Evolutionary conservation across 2,888 invertebrate species (phyloP).

Genomic region (Pristionchus maxplancki): DNA sequence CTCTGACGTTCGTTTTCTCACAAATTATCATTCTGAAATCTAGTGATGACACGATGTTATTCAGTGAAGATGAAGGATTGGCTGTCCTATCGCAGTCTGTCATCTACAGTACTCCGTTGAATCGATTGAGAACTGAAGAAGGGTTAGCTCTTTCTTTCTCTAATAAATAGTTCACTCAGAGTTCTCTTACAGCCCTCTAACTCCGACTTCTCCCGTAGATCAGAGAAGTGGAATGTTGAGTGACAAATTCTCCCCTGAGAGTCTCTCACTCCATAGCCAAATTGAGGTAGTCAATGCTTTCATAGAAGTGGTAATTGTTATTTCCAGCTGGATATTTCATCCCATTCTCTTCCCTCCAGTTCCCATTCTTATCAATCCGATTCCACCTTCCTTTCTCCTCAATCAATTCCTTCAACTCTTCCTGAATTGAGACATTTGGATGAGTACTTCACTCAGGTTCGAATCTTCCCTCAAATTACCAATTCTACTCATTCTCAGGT

Average conservation of each 20-base stretch:
- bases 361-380: conserved; percentile 1
- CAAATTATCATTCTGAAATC: too few species aligned
- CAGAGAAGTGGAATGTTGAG: conserved; percentile 51
- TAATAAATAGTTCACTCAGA: too few species aligned
- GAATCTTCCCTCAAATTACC: neutral
- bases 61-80: conserved; percentile 92
- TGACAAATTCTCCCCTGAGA: neutral
- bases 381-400: conserved; percentile 57
- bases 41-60: conserved; percentile 76
- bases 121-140: neutral
- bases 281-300: neutral
- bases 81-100: conserved; percentile 94
- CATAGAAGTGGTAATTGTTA: neutral
- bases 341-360: conserved; percentile 2
- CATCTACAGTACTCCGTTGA: conserved; percentile 83
- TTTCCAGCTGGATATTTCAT: conserved; percentile 15
- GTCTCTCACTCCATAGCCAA: neutral
- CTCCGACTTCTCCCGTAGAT: conserved; percentile 41
- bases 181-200: conserved; percentile 23
- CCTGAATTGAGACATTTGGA: conserved; percentile 74
- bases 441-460: conserved; percentile 73
- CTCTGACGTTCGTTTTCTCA: conserved; percentile 85
- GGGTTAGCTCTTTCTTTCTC: too few species aligned
- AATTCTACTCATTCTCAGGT: too few species aligned
- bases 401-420: conserved; percentile 52